Base-by-base conservation (phyloP, 2,888 invertebrate species). In the Lathronympha strigana region DNA sequence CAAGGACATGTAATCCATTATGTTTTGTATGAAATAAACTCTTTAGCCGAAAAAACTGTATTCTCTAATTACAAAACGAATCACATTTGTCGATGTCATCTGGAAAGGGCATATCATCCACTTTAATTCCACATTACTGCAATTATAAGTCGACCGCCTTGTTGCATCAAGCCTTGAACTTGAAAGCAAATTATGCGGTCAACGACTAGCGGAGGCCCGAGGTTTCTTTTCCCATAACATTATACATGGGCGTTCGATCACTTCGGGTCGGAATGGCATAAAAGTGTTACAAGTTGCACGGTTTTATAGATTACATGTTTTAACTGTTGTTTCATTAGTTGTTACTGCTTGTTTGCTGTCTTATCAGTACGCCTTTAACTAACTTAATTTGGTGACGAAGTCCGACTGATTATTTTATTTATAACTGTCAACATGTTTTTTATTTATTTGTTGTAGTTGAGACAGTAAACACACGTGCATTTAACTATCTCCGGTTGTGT, bases 131-230 rank as follows among this genome's bases (percentile, higher is more conserved):
- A n/a, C n/a, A n/a, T n/a, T n/a, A n/a, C n/a, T n/a, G n/a, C n/a
- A n/a, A n/a, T n/a, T n/a, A 40, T 17, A 17, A 19, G 38, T 15
- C 21, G n/a, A 51, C 53, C 33, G 5, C 17, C 33, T 13, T 53
- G 45, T 11, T 49, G 33, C 25, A 31, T 21, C 36, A 43, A 47
- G 60, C 64, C 64, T 60, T 66, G 60, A 64, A 64, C 64, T 64
- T 64, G 58, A 63, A 38, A 38, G 58, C 19, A 31, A 63, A 57
- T 40, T 64, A 64, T 60, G 47, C 64, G 64, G 60, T 53, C 60
- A 25, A 15, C 40, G 40, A 13, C 49, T 31, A 55, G 58, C 57
- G 43, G 57, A 40, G 11, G 19, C 53, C 50, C 23, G 50, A 50
- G 38, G 53, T 60, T 64, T 53, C 64, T 60, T 60, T 64, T 58